Base-by-base conservation (phyloP, 2,797 vertebrate species). In the Protosalanx chinensis region DNA sequence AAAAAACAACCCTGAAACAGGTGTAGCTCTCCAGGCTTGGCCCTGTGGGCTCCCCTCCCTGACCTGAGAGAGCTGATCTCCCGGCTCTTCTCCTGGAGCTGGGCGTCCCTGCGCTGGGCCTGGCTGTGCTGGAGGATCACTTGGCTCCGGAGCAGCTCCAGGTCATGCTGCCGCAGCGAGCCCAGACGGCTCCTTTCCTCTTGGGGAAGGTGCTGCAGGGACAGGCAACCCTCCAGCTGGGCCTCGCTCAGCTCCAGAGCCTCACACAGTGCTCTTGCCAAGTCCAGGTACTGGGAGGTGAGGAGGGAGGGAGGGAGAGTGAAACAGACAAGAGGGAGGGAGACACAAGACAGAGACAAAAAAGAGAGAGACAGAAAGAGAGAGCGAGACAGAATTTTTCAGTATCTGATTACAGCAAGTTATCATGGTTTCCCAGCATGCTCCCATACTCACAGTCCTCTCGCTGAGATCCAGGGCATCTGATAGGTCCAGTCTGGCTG, bases 401-500 rank as follows among this genome's bases (percentile, higher is more conserved):
- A n/a, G 7, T 64, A 5, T 64, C 16, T 35, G 33, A 67, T 1
- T 1, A 16, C 46, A 29, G 18, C 18, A 4, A 64, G 62, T 12
- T 46, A 15, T 46, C 37, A 49, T 18, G 46, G 23, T 16, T 23
- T 29, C 41, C 64, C 27, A 51, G 41, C 41, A 46, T 46, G 41
- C 41, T 29, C 64, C 23, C 6, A n/a, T 12, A 86, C 89, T 0
- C 82, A 95, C 94, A 85, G 91, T 91, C 74, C 83, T 84, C 78
- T 95, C 93, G 0, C 91, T 84, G 2, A 92, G 78, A 3, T 92
- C 91, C 10, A 85, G 70, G 1, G 56, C 83, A 2, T 92, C 89
- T 0, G 76, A 68, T 66, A 65, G 7, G 35, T 89, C 88, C 41
- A 68, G 65, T 41, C 75, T 85, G 0, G 4, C 70, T 0, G 76